Evolutionary conservation across 2,797 vertebrate species (phyloP).

Genomic region (Tragelaphus eurycerus): DNA sequence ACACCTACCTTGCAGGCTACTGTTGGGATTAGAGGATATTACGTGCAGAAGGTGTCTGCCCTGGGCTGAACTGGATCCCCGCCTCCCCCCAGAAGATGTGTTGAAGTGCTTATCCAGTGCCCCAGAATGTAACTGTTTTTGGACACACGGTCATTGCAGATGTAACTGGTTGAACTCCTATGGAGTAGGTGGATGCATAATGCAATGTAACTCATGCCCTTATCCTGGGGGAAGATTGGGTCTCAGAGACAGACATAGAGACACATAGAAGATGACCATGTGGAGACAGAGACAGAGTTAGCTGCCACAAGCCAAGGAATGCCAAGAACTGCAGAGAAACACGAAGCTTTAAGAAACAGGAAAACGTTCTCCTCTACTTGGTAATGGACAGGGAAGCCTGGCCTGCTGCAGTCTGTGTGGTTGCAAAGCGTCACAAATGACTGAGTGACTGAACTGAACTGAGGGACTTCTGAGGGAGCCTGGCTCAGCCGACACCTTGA

Average conservation of each 20-base stretch:
- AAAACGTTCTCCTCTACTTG: neutral
- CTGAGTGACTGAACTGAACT: neutral
- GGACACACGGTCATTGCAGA: neutral
- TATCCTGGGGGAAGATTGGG: neutral
- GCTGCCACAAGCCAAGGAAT: neutral
- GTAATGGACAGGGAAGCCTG: neutral
- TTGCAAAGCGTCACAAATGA: rapidly evolving
- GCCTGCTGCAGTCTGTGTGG: neutral
- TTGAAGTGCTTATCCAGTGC: neutral
- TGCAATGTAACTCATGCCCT: neutral
- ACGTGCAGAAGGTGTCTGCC: neutral
- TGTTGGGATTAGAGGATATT: neutral
- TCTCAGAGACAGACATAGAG: neutral
- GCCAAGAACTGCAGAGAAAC: neutral
- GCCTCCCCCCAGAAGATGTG: neutral
- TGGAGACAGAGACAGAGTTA: neutral
- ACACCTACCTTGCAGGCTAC: neutral
- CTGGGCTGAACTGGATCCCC: neutral
- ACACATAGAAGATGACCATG: neutral
- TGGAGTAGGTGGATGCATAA: neutral
- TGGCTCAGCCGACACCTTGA: neutral
- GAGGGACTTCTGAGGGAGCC: neutral
- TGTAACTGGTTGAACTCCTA: neutral
- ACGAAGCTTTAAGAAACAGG: neutral
- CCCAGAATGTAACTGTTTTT: neutral